Conservation (phyloP, 1,140 invertebrate species). For the Microplitis mediator region DNA sequence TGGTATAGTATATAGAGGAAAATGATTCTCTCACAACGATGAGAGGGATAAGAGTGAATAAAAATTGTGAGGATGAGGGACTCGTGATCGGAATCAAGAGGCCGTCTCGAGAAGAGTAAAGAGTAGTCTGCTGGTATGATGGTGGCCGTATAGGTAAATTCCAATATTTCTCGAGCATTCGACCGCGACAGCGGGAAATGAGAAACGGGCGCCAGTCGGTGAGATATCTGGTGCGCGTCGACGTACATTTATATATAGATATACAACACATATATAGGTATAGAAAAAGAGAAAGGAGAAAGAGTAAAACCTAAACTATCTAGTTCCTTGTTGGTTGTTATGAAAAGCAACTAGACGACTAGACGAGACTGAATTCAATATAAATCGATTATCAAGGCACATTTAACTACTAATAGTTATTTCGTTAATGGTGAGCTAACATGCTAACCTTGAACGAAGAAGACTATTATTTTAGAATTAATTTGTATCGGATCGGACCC, state of each 20-base stretch:
- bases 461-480: background rate
- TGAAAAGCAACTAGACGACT: background rate
- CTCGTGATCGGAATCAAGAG: slow-evolving; percentile 33
- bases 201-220: slow-evolving; percentile 30
- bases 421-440: background rate
- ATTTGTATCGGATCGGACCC: background rate
- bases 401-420: background rate
- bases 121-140: background rate
- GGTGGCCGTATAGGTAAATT: slow-evolving; percentile 26
- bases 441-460: background rate
- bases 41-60: slow-evolving; percentile 16
- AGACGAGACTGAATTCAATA: background rate
- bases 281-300: background rate
- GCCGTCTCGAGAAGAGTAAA: slow-evolving; percentile 9
- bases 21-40: background rate
- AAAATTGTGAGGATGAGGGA: slow-evolving; percentile 7
- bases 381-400: slow-evolving; percentile 25
- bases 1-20: background rate
- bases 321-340: background rate
- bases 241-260: slow-evolving; percentile 20
- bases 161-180: slow-evolving; percentile 34
- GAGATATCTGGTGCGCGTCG: slow-evolving; percentile 23
- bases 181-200: slow-evolving; percentile 31
- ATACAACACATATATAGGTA: background rate
- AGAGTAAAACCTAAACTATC: background rate